These are phyloP conservation scores for Lycophotia porphyrea DNA, from an alignment of 2,888 invertebrate genomes.

Conservation along the genomic window DNA sequence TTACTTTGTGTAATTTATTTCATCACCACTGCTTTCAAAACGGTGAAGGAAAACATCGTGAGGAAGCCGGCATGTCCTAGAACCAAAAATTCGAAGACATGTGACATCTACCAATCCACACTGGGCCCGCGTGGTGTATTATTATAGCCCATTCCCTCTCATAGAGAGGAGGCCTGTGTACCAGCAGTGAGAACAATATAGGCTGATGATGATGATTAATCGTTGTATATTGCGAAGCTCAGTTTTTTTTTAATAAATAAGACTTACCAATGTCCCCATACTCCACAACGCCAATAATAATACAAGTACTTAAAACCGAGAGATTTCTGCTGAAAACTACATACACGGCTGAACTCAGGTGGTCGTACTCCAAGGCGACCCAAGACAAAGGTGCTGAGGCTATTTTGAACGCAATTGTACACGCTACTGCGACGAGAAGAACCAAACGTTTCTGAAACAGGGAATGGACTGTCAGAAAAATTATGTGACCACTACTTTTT, in stretches of 20 bases:
- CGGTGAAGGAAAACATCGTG: no score
- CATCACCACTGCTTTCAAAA: no score
- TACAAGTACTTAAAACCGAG: constrained; percentile 20
- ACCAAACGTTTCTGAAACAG: constrained; percentile 21
- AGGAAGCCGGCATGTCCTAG: no score
- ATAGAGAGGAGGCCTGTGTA: no score
- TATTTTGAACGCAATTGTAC: neutral
- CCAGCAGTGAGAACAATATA: no score
- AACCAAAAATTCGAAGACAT: no score
- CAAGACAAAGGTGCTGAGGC: constrained; percentile 15
- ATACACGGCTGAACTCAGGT: constrained; percentile 35
- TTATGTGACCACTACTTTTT: neutral
- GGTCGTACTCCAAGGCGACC: constrained; percentile 28
- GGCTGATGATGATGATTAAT: no score
- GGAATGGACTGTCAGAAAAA: neutral
- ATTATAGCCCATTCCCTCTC: no score
- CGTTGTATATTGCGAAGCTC: neutral
- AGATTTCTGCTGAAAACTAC: constrained; percentile 34
- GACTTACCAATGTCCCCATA: constrained; percentile 48
- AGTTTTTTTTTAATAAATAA: no score
- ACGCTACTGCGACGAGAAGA: neutral
- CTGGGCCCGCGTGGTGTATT: no score
- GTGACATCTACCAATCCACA: no score
- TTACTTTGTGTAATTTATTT: no score
- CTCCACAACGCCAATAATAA: constrained; percentile 34